These are phyloP conservation scores for Syritta pipiens DNA, from an alignment of 2,888 invertebrate genomes.

Conservation along the genomic window DNA sequence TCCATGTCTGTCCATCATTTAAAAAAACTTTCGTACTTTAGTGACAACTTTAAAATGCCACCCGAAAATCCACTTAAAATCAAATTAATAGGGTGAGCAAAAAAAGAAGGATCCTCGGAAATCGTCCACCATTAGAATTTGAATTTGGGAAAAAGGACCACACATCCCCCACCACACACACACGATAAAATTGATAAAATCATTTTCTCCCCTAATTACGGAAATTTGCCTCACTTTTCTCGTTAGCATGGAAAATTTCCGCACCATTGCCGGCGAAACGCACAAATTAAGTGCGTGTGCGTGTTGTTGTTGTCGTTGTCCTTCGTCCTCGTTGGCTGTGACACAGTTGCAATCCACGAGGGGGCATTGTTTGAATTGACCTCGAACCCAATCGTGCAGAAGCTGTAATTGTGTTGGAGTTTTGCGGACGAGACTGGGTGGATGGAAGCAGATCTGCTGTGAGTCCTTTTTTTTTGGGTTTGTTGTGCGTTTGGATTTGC, in stretches of 20 bases:
- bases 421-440: not conserved
- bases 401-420: constrained; percentile 28
- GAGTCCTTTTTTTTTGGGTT: no score
- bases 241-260: constrained; percentile 27
- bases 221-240: constrained; percentile 38
- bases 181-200: constrained; percentile 59
- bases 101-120: no score
- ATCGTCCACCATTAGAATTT: no score
- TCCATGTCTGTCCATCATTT: no score
- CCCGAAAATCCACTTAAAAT: no score
- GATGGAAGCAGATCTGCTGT: not conserved
- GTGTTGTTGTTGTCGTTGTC: constrained; percentile 1
- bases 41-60: no score
- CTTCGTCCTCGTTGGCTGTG: not conserved
- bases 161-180: no score
- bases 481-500: no score
- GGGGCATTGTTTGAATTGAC: constrained; percentile 8
- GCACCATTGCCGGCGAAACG: constrained; percentile 28
- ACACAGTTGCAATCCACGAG: not conserved
- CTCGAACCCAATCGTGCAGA: constrained; percentile 37
- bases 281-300: constrained; percentile 20
- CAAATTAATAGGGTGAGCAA: no score
- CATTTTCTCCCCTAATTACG: constrained; percentile 51
- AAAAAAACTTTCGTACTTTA: no score
- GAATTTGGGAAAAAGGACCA: no score